Percentiles rank a stretch among this genome's conserved stretches.
phyloP scores from a whole-genome alignment of 2,888 invertebrate species.

The Chorisops tibialis region DNA sequence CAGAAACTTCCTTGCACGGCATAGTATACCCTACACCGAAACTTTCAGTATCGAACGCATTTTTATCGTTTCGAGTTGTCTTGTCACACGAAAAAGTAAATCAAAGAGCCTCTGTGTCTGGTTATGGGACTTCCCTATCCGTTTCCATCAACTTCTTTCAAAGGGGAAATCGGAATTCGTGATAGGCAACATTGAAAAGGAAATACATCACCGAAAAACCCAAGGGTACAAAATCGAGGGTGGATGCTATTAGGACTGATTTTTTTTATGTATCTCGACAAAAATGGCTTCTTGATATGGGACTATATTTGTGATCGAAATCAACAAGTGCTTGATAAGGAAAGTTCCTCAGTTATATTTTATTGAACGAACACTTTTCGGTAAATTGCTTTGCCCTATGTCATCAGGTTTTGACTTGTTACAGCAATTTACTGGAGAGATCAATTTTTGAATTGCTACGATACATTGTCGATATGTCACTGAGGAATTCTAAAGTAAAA shows the following conservation, averaged over 20 bases:
- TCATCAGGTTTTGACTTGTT: too few relatives aligned
- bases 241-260: conserved; percentile 1
- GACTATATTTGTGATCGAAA: neutral
- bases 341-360: conserved; percentile 7
- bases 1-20: too few relatives aligned
- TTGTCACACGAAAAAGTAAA: conserved; percentile 3
- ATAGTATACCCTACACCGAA: too few relatives aligned
- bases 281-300: neutral
- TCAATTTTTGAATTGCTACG: too few relatives aligned
- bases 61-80: neutral
- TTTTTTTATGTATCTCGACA: too few relatives aligned
- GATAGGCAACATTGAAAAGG: neutral
- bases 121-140: neutral
- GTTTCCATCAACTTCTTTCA: neutral
- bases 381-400: too few relatives aligned
- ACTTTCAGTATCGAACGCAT: too few relatives aligned
- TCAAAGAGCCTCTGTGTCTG: neutral
- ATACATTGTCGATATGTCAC: too few relatives aligned
- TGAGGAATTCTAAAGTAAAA: too few relatives aligned
- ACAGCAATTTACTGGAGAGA: too few relatives aligned
- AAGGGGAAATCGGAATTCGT: neutral
- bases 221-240: conserved; percentile 5
- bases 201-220: conserved; percentile 2
- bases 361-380: neutral
- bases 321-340: conserved; percentile 16